Evolutionary conservation across 1,140 invertebrate species (phyloP), one percentile per base, ranked within the genome.

Genomic region (Diploscapter pachys): DNA sequence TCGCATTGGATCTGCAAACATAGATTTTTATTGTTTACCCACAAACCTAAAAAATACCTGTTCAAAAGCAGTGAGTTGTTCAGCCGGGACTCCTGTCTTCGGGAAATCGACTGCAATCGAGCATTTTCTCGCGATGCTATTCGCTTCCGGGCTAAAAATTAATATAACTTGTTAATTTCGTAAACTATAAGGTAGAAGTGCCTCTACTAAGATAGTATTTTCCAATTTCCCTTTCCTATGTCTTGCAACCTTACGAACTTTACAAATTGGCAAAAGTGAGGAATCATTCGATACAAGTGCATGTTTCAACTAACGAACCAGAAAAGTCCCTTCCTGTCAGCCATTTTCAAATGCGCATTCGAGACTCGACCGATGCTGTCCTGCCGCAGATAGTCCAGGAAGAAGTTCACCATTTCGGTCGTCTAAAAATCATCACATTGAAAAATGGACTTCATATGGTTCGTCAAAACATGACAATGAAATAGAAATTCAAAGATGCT

Each of bases 81-180:
- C 66, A 1, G 77, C 78, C 5, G 66, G 66, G n/a, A 78, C 75
- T 31, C 85, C 85, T 13, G 76, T 83, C 57, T 86, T 86, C 4
- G 83, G 81, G 77, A 86, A 86, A 75, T 86, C 85, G 2, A 86
- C 75, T 31, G 83, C 77, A 3, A 84, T 77, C 2, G 81, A 75
- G 65, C 83, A 83, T 59, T 80, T 82, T 49, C 62, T 57, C 6
- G 83, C 85, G 3, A 86, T 61, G 8, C 71, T 64, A 5, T 77
- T 63, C 52, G 81, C 83, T 6, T 59, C 63, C 13, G 79, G 70
- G 31, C 71, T 72, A 53, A 71, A 75, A 50, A 82, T 11, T 72
- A 64, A 71, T 9, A 75, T 59, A 3, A 53, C 75, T 78, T 78
- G n/a, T 53, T 72, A 59, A 11, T 59, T 11, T 59, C 31, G 9